phyloP scores from a whole-genome alignment of 2,888 invertebrate species.

The Glaucopsyche alexis region DNA sequence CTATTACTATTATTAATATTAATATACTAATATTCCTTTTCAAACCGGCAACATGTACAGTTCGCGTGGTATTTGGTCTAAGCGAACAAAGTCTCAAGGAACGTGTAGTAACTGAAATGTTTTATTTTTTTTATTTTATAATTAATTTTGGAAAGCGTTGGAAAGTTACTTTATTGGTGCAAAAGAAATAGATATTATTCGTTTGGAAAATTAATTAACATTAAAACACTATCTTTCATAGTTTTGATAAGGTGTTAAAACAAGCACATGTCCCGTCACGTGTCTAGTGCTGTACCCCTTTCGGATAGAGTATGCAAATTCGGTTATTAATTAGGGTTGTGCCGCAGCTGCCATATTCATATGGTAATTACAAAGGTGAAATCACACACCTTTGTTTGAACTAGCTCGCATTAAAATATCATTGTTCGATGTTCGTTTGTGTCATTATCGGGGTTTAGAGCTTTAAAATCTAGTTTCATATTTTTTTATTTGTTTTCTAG shows the following conservation, averaged over 20 bases:
- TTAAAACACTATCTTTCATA: not conserved
- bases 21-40: too few relatives aligned
- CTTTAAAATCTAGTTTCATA: not conserved
- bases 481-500: not conserved
- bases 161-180: too few relatives aligned
- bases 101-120: too few relatives aligned
- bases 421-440: constrained; percentile 3
- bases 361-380: constrained; percentile 51
- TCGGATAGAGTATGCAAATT: constrained; percentile 57
- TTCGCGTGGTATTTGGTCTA: too few relatives aligned
- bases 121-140: too few relatives aligned
- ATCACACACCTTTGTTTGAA: constrained; percentile 30
- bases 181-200: too few relatives aligned
- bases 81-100: too few relatives aligned
- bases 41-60: too few relatives aligned
- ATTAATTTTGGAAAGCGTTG: too few relatives aligned
- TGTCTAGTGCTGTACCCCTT: constrained; percentile 30
- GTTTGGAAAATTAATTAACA: not conserved
- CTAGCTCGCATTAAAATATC: constrained; percentile 23
- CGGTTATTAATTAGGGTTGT: constrained; percentile 52
- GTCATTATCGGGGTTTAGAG: not conserved
- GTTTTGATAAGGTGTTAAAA: constrained; percentile 12
- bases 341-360: constrained; percentile 57
- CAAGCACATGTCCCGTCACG: not conserved
- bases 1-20: too few relatives aligned